Evolutionary conservation across 2,113 vertebrate species (phyloP), one percentile per base, ranked within the genome.

Genomic region (Ptyas mucosa): DNA sequence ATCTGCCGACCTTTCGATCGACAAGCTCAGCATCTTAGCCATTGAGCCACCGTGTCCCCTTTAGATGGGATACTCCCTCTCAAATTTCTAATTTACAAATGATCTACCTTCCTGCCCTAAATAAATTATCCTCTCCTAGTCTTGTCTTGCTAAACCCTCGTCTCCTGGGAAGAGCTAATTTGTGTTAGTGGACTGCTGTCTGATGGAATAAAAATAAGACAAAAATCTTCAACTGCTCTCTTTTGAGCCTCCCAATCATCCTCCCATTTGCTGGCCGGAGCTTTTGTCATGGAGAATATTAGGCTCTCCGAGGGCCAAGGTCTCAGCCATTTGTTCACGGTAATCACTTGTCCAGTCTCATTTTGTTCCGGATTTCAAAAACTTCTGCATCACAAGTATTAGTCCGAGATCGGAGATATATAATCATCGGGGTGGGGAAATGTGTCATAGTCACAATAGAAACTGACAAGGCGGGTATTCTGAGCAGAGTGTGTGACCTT

Each of bases 1-100:
- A 49, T 7, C 46, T 49, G 46, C 46, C 1, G 6, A 7, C 46
- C 46, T 49, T 49, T 49, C 6, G 46, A 49, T 49, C 6, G 46
- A 49, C 46, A 49, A 49, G 46, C 46, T 49, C 6, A 49, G 46
- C 46, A 4, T 49, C 46, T 49, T 4, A 49, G 46, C 46, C 46
- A 8, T 5, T 7, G 46, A 49, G 6, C 6, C 46, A 49, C 5
- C 46, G 6, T 7, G 6, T 49, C 46, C 46, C 0, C 15, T 7
- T 61, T 86, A 93, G 10, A 1, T 21, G 87, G 75, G 94, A 54
- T 86, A 57, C 29, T 92, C 11, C 8, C 2, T 39, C 1, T 0
- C 49, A 64, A 90, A 88, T 54, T 55, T 6, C 53, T 92, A 69
- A 91, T 93, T 94, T 89, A 54, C 51, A 92, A 92, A 93, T 26